Evolutionary conservation across 1,140 invertebrate species (phyloP), one percentile per base, ranked within the genome.

Genomic region (Pollicipes pollicipes): DNA sequence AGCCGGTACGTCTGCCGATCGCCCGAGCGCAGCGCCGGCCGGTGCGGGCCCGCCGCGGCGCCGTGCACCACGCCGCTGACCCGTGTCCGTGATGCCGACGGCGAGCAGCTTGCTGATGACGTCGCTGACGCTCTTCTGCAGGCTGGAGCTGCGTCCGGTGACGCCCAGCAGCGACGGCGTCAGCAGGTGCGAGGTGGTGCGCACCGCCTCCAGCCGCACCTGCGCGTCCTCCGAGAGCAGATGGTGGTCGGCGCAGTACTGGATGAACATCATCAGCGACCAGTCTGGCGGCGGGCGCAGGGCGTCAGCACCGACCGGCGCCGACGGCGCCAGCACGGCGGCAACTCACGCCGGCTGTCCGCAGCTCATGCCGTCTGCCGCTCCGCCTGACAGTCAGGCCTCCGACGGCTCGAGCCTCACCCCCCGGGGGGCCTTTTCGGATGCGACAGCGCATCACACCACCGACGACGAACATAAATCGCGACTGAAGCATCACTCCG

Each of bases 41-140:
- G 37, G 10, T 10, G 24, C 10, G 24, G 10, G 24, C 10, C 10
- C 24, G 24, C 37, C 10, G 24, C 37, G 37, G 24, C 24, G 10
- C 24, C 10, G 37, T 24, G 37, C 10, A 45, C 24, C 24, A 45
- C 10, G 37, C 37, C 32, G 69, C 64, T 58, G 68, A 87, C 86
- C 85, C 45, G 89, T 88, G 80, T 99, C 96, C 6, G 93, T 97
- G 30, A 98, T 92, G n/a, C 93, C 93, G 27, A 96, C 93, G 68
- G 91, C 86, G 0, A 98, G 80, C 21, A 99, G 81, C 80, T 95
- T 95, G 35, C 88, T 87, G 3, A 98, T 82, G 30, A 97, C 94
- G 77, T 92, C 88, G 4, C 91, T 90, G 28, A 96, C 92, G 0
- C 91, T 67, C 66, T 73, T 74, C 37, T 72, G 73, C 29, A 70